Evolutionary conservation across 2,113 vertebrate species (phyloP).

Genomic region (Oceanodroma tethys): DNA sequence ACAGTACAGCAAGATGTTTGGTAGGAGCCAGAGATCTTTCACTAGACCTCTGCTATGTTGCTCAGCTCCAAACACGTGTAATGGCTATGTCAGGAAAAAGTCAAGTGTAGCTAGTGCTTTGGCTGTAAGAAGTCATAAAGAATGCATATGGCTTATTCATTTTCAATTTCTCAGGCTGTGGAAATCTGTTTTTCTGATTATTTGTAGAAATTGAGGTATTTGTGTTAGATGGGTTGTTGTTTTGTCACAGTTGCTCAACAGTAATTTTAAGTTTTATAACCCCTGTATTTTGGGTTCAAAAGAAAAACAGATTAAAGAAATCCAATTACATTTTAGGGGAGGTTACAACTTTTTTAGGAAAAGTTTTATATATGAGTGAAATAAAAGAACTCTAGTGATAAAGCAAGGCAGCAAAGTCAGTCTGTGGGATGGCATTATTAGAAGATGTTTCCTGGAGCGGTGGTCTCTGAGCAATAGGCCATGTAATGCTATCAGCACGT

Average conservation of each 20-base stretch:
- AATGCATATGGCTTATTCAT: neutral
- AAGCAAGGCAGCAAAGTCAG: neutral
- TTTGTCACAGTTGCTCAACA: neutral
- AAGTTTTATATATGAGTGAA: neutral
- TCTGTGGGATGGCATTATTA: neutral
- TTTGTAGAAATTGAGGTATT: neutral
- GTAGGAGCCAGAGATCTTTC: neutral
- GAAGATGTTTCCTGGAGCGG: neutral
- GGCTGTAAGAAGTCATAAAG: neutral
- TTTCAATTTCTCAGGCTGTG: neutral
- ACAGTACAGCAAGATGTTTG: neutral
- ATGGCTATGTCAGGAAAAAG: neutral
- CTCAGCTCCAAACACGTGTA: neutral
- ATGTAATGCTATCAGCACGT: conserved; percentile 39
- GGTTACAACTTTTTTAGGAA: neutral
- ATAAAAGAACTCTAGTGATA: conserved; percentile 9
- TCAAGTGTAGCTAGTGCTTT: neutral
- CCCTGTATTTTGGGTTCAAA: neutral
- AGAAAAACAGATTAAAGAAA: neutral
- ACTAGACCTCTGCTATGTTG: neutral
- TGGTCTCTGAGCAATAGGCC: conserved; percentile 14
- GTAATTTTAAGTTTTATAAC: neutral
- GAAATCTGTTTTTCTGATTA: conserved; percentile 10
- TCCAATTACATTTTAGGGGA: neutral
- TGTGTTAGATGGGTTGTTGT: neutral